Evolutionary conservation across 2,888 invertebrate genomes (phyloP).

Genomic region (Dicyrtoma fusca): DNA sequence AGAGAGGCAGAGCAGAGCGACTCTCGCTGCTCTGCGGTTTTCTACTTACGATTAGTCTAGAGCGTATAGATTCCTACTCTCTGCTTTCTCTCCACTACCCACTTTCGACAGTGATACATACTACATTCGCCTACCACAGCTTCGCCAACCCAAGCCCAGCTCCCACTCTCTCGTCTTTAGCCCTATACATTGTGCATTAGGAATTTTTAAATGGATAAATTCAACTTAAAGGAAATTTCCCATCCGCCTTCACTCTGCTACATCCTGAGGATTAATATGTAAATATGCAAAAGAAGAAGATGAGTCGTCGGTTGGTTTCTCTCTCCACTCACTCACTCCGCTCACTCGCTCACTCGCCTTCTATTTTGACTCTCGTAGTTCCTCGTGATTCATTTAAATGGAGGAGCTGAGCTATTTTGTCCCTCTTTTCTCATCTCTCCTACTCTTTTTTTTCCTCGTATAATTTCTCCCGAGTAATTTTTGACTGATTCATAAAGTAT

Average conservation of each 20-base stretch:
- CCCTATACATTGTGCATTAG: conserved; percentile 7
- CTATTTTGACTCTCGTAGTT: neutral
- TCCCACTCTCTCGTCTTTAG: conserved; percentile 5
- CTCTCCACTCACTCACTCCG: too few relatives aligned
- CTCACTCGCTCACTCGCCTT: too few relatives aligned
- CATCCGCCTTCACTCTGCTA: neutral
- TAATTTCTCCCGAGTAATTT: too few relatives aligned
- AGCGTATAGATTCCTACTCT: conserved; percentile 2
- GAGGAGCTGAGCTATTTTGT: conserved; percentile 16
- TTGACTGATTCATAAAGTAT: too few relatives aligned
- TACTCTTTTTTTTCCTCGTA: too few relatives aligned
- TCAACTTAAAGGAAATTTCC: too few relatives aligned
- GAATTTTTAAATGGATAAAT: too few relatives aligned
- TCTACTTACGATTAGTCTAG: neutral
- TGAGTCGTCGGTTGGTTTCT: neutral
- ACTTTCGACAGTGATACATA: neutral
- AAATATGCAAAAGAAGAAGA: conserved; percentile 26
- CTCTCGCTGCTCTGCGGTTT: neutral
- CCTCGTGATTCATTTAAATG: conserved; percentile 15
- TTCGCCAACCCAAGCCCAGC: neutral
- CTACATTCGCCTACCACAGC: neutral
- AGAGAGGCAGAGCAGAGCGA: neutral
- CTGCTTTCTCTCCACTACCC: neutral
- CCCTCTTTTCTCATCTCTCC: neutral
- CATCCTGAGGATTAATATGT: conserved; percentile 20